Evolutionary conservation across 2,113 vertebrate species (phyloP), one percentile per base, ranked within the genome.

Genomic region (Dasyurus viverrinus): DNA sequence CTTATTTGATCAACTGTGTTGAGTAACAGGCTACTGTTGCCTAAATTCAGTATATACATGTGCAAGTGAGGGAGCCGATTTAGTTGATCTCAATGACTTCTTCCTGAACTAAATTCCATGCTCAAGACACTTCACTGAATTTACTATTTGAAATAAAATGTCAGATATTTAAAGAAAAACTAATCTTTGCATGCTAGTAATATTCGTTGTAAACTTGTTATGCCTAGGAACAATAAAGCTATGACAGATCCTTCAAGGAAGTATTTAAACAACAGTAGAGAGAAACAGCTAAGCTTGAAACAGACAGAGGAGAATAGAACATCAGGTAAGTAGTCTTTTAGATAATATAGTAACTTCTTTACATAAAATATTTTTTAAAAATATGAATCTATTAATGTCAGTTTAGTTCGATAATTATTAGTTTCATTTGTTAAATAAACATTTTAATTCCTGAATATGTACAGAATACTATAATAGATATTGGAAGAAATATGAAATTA

Each of bases 171-270:
- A 92, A 93, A 93, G 91, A 93, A 93, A 22, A 93, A 68, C 30
- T 93, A 0, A 54, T 94, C 16, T 96, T 95, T 91, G 50, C 60
- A 95, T 1, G 89, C 2, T 24, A 55, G 42, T 91, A 11, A 53
- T 94, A 54, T 95, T 94, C 96, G 25, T 94, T 94, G 91, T 96
- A 89, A 95, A 97, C 96, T 96, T 94, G 68, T 94, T 96, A 46
- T 97, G 90, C 98, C 1, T 97, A 99, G 99, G 98, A 99, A 99
- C 99, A 99, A 99, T 98, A 99, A 99, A 97, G 99, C 99, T 76
- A 98, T 99, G 97, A 98, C 98, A 84, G 99, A 99, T 95, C 98
- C 99, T 54, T 98, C 99, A 30, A 98, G 99, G 97, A 99, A 99
- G 95, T 99, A 99, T 98, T 98, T 99, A 94, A 98, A 98, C 93